Conservation (phyloP, 2,797 vertebrate genomes). For the Alfaro cultratus region DNA sequence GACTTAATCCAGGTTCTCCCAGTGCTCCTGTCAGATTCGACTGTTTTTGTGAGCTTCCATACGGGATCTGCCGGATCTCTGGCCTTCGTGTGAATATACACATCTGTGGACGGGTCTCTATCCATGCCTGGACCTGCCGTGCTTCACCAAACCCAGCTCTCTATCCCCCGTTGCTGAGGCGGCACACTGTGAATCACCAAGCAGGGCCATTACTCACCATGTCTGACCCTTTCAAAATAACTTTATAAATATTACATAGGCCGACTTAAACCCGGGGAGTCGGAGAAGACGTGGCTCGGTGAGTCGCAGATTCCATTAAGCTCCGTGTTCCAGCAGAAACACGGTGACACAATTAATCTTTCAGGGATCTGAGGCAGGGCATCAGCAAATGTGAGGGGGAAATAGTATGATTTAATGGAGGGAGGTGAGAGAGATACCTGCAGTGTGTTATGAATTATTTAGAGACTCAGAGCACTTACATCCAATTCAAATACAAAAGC, state of each 20-base stretch:
- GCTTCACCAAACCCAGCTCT: conserved; percentile 35
- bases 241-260: conserved; percentile 79
- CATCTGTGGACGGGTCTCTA: not conserved
- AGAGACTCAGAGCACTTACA: conserved; percentile 37
- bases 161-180: conserved; percentile 49
- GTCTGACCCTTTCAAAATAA: conserved; percentile 69
- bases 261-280: conserved; percentile 50
- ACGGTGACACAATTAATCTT: conserved; percentile 76
- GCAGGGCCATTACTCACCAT: conserved; percentile 65
- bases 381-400: conserved; percentile 36
- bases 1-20: not conserved
- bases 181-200: conserved; percentile 69
- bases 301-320: conserved; percentile 75
- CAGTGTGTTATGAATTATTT: conserved; percentile 62
- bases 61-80: not conserved
- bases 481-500: conserved; percentile 40
- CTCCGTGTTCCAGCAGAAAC: conserved; percentile 59
- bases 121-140: conserved; percentile 25
- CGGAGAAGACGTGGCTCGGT: conserved; percentile 50
- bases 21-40: conserved; percentile 1
- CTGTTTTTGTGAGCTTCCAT: conserved; percentile 5
- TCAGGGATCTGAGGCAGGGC: conserved; percentile 56
- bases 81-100: not conserved
- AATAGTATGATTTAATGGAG: conserved; percentile 41
- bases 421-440: conserved; percentile 52